Percentiles rank a stretch among this genome's conserved stretches.
These are phyloP conservation scores for Tenebrio molitor DNA, from an alignment of 1,140 invertebrate genomes.

Conservation along the genomic window DNA sequence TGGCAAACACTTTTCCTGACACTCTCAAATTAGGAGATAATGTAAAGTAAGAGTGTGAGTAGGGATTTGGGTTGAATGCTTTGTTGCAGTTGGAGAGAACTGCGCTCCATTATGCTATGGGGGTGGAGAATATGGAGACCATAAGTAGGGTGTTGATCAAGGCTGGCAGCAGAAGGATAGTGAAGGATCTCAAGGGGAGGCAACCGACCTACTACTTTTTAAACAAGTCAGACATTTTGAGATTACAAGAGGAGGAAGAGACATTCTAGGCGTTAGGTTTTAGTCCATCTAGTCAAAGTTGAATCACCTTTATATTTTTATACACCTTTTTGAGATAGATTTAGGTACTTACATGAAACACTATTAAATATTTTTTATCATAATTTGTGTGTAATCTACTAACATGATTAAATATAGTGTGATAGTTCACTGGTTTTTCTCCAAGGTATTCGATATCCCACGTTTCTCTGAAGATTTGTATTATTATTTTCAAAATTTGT, in stretches of 20 bases:
- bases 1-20: conserved; percentile 80
- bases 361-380: conserved; percentile 3
- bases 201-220: conserved; percentile 94
- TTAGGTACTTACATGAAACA: conserved; percentile 1
- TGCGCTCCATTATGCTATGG: conserved; percentile 91
- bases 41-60: conserved; percentile 70
- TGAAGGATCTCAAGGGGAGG: conserved; percentile 89
- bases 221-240: conserved; percentile 88
- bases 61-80: conserved; percentile 10
- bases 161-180: conserved; percentile 83
- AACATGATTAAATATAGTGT: background rate
- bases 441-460: too few relatives aligned
- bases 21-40: conserved; percentile 85
- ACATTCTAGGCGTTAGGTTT: conserved; percentile 63
- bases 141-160: conserved; percentile 84
- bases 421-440: too few relatives aligned
- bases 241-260: conserved; percentile 87
- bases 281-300: conserved; percentile 30
- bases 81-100: conserved; percentile 84
- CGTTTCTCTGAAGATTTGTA: too few relatives aligned
- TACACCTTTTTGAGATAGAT: conserved; percentile 13
- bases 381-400: conserved; percentile 11
- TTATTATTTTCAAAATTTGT: too few relatives aligned
- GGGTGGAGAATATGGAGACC: conserved; percentile 84
- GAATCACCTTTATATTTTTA: conserved; percentile 38